Evolutionary conservation across 2,888 invertebrate genomes (phyloP), one percentile per base, ranked within the genome.

Genomic region (Perithous albicinctus): DNA sequence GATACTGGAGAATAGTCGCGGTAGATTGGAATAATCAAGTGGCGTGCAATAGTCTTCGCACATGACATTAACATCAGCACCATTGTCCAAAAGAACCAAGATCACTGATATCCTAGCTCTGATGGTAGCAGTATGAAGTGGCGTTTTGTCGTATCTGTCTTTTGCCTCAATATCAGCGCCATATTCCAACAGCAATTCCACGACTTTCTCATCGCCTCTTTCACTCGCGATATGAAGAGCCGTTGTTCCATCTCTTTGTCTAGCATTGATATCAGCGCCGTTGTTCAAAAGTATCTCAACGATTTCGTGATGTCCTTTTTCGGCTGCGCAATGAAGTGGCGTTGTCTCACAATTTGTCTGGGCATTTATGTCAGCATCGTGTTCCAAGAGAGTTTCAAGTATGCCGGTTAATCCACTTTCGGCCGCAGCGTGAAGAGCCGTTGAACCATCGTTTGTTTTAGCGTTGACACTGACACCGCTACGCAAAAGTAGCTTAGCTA

Each of bases 401-500:
- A 29, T 6, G 4, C 15, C 29, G 15, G 26, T 15, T 20, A 2
- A n/a, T 26, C 56, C 26, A 29, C 29, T 7, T 6, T 26, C 29
- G 4, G 26, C 56, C 12, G 56, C 56, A 29, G 2, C 56, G 56
- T 56, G 56, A 29, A 56, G 56, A n/a, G 56, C n/a, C n/a, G 56
- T 56, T 15, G 29, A 12, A 1, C 41, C 41, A 12, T 43, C n/a
- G 2, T 12, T 43, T 0, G 43, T 43, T n/a, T n/a, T 2, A 2
- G 0, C 43, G 2, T 43, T 5, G 43, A 43, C n/a, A 43, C 15
- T 2, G 5, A 15, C 43, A 3, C 43, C 43, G n/a, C n/a, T 0
- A 5, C 5, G 5, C 2, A 43, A 5, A 2, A 43, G 43, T 2
- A 43, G 43, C 15, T 43, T 15, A 2, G 15, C n/a, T 0, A 43